Conservation (phyloP, 2,888 invertebrate genomes). For the Leptopterna dolabrata region DNA sequence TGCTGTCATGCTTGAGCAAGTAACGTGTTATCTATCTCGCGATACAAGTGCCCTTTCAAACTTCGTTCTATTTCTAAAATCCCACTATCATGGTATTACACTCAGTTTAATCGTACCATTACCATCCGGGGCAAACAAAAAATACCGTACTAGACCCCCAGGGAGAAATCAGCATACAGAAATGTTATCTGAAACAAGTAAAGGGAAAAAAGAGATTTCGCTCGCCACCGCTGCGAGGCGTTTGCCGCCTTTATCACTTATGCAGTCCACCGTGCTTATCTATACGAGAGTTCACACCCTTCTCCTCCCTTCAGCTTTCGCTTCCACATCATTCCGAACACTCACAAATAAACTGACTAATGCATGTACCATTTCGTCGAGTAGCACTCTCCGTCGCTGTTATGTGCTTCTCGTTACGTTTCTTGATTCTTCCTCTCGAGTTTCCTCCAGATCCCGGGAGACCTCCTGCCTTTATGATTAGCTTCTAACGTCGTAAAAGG, state of each 20-base stretch:
- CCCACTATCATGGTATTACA: background rate
- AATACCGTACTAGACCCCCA: background rate
- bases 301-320: background rate
- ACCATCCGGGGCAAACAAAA: background rate
- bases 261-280: constrained; percentile 31
- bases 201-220: background rate
- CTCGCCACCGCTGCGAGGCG: background rate
- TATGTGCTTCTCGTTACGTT: background rate
- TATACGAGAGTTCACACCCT: background rate
- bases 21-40: background rate
- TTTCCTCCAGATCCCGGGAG: background rate
- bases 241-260: constrained; percentile 32
- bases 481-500: background rate
- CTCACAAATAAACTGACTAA: constrained; percentile 41
- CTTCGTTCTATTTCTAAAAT: background rate
- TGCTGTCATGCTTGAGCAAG: too few species aligned
- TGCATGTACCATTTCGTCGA: constrained; percentile 47
- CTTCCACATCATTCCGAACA: constrained; percentile 17
- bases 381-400: background rate
- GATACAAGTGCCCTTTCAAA: background rate
- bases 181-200: background rate
- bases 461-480: constrained; percentile 33
- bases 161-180: constrained; percentile 1
- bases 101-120: background rate
- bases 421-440: background rate